Evolutionary conservation across 1,140 invertebrate genomes (phyloP), one percentile per base, ranked within the genome.

Genomic region (Papilio helenus): DNA sequence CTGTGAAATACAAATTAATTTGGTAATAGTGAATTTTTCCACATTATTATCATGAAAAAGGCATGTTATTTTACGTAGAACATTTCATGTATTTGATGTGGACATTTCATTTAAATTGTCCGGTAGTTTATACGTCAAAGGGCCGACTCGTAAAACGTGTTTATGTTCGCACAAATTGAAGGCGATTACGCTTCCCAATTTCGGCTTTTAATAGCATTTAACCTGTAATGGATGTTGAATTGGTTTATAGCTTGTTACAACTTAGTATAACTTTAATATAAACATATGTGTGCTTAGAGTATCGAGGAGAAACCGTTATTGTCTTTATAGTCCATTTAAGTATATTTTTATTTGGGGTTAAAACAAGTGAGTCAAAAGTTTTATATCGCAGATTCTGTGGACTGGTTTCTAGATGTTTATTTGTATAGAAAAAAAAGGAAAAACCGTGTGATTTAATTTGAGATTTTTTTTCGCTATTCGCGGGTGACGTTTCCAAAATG

Each of bases 151-250:
- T 80, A 80, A 82, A 80, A 26, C 42, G 80, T 78, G 79, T 82
- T 82, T 82, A 82, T 74, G 79, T 44, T 49, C 49, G 77, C 23
- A 76, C 79, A 82, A 82, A 82, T 79, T 82, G 81, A 79, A 71
- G 79, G 77, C 74, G 76, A 68, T 82, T 74, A 79, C 76, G 23
- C 61, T 26, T 34, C 61, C 61, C 61, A 68, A 68, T 68, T 68
- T 68, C 26, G 61, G 23, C 61, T 68, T 68, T 68, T 68, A 68
- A 68, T 68, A 34, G 23, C 26, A 68, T 68, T 68, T 68, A 68
- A 68, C 61, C 61, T 68, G 61, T 68, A 26, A 68, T 65, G 61
- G 26, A 68, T 29, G 61, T 68, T 5, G 61, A 29, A 29, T 61
- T 26, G 23, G 23, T 61, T 68, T 68, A 65, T 65, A 34, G 61